Evolutionary conservation across 2,888 invertebrate genomes (phyloP), one percentile per base, ranked within the genome.

Genomic region (Entomobrya proxima): DNA sequence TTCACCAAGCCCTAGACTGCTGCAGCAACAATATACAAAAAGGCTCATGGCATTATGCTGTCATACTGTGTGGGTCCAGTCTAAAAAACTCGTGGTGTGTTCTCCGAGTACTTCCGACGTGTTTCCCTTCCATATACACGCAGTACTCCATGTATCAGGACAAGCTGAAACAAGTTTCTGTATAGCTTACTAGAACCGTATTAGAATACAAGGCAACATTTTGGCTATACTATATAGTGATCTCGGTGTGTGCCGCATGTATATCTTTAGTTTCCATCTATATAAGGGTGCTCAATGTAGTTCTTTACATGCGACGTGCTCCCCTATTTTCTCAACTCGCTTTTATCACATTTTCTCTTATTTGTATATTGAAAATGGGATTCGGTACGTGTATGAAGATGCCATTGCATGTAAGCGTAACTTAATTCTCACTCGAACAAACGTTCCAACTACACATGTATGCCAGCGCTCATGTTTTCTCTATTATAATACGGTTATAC

Each of bases 371-470:
- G 2, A 50, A 15, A 11, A 15, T 30, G n/a, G 67, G 37, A 27
- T 32, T 64, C 9, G 18, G 21, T 67, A 67, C 24, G 24, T 67
- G 67, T 40, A 67, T 21, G 1, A 37, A 40, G 18, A 40, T 67
- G 13, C 24, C 21, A 2, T 21, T 37, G 18, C 13, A 40, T 77
- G 61, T 77, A 50, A 50, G 52, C 61, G 15, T 61, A 77, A 61
- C 61, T 77, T 77, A 55, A 61, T 77, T 77, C 77, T 77, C 61
- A 27, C 40, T 58, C 61, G 7, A 58, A 76, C 30, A 67, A 77
- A 61, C 32, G 77, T 77, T n/a, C n/a, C n/a, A 61, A 61, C 77
- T 77, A 61, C 44, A 77, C 55, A 76, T 37, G 75, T 52, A 75
- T 24, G 47, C 15, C 27, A 32, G 21, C 32, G 72, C 37, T 52